Evolutionary conservation across 2,888 invertebrate species (phyloP).

Genomic region (Chironomus riparius): DNA sequence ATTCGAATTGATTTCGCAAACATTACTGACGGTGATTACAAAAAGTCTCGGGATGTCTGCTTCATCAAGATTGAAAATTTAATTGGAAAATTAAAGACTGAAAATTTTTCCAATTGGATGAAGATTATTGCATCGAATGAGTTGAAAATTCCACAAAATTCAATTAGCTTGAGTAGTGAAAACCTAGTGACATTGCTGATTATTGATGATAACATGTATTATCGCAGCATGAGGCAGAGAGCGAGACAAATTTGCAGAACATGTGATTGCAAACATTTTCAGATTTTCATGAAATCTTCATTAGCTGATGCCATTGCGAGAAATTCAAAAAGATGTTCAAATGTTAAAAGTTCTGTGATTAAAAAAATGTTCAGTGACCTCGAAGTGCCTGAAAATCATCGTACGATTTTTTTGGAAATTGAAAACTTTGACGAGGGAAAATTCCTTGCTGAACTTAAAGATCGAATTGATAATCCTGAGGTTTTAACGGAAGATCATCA

Average conservation of each 20-base stretch:
- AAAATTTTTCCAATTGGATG: background rate
- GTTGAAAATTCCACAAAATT: background rate
- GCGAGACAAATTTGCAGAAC: background rate
- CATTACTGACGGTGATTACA: constrained; percentile 6
- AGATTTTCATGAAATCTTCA: constrained; percentile 14
- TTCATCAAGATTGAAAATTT: background rate
- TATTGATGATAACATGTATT: constrained; percentile 20
- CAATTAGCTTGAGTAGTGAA: background rate
- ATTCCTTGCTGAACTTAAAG: background rate
- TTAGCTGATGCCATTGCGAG: background rate
- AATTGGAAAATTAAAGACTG: background rate
- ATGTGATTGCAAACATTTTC: background rate
- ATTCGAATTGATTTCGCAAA: background rate
- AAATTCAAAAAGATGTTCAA: background rate
- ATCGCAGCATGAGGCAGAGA: constrained; percentile 17
- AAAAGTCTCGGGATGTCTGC: background rate
- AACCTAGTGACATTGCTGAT: background rate
- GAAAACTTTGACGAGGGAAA: background rate
- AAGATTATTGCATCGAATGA: background rate
- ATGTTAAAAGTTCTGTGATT: background rate
- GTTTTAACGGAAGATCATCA: background rate
- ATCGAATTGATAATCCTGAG: constrained; percentile 14
- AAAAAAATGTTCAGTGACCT: constrained; percentile 1
- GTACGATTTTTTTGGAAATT: background rate
- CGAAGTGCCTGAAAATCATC: background rate